Conservation (phyloP, 2,888 invertebrate species). For the Plagodis pulveraria region DNA sequence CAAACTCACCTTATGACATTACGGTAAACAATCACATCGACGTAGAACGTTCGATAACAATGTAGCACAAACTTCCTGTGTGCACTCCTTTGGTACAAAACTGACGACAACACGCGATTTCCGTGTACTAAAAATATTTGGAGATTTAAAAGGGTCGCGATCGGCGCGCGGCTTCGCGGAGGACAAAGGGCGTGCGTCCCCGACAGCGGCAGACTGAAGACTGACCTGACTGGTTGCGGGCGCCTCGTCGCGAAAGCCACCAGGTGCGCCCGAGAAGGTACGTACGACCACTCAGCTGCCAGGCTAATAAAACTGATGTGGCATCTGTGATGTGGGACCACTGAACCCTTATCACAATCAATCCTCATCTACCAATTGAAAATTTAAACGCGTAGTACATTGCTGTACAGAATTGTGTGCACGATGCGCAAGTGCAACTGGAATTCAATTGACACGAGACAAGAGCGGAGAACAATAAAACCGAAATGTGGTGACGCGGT, state of each 20-base stretch:
- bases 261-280: constrained; percentile 58
- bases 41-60: constrained; percentile 55
- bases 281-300: constrained; percentile 45
- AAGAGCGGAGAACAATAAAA: constrained; percentile 36
- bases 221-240: constrained; percentile 49
- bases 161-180: constrained; percentile 41
- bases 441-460: constrained; percentile 37
- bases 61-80: constrained; percentile 56
- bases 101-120: constrained; percentile 62
- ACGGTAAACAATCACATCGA: constrained; percentile 64
- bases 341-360: constrained; percentile 37
- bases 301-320: constrained; percentile 56
- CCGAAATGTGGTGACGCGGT: constrained; percentile 36
- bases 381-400: constrained; percentile 13
- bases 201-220: constrained; percentile 62
- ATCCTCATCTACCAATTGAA: constrained; percentile 33
- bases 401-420: constrained; percentile 4
- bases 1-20: constrained; percentile 67
- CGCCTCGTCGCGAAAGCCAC: constrained; percentile 47
- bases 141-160: constrained; percentile 64
- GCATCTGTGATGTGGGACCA: constrained; percentile 46
- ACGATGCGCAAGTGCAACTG: constrained; percentile 27
- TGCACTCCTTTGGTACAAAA: constrained; percentile 46
- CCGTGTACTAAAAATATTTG: constrained; percentile 73
- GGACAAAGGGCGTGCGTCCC: constrained; percentile 71